Evolutionary conservation across 1,140 invertebrate species (phyloP), one percentile per base, ranked within the genome.

Genomic region (Berghia stephanieae): DNA sequence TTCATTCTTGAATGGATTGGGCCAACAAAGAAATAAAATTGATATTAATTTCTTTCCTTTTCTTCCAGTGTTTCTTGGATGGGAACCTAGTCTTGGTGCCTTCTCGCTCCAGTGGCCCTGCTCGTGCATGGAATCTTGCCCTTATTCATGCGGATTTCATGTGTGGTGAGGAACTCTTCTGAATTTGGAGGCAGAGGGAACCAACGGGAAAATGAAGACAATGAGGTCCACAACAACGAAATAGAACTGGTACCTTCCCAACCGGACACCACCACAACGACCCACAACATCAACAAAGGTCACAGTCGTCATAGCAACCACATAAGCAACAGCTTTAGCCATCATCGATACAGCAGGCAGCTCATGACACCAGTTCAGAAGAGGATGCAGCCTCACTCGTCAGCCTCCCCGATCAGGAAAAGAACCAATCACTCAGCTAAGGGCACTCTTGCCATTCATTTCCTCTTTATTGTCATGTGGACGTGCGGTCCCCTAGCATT

Each of bases 321-420:
- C 40, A 55, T 49, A 63, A 78, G 60, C 70, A 60, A 18, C 43
- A 76, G 66, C 52, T 21, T 43, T n/a, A 27, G 72, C 18, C 63
- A 72, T n/a, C 34, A 68, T 18, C 52, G 79, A n/a, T 66, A 86
- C 93, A 21, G 92, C 91, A 42, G 94, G 70, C n/a, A 5, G 68
- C 42, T 24, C 63, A 93, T 80, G 77, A 82, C 1, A 71, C 93
- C 85, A 78, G 72, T 3, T 80, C 82, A 4, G 80, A 83, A 3
- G 81, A 83, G 31, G 82, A 83, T 27, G 10, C 72, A 2, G 67
- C 81, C 60, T 84, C 93, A 92, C 55, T 91, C 90, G 16, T 94
- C 2, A 94, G 95, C 83, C 90, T 94, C 0, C 94, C 95, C 80
- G 96, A 97, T 83, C 89, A 92, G 0, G 95, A 96, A 86, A 93